Evolutionary conservation across 2,888 invertebrate genomes (phyloP).

Genomic region (Pachliopta kotzebuea): DNA sequence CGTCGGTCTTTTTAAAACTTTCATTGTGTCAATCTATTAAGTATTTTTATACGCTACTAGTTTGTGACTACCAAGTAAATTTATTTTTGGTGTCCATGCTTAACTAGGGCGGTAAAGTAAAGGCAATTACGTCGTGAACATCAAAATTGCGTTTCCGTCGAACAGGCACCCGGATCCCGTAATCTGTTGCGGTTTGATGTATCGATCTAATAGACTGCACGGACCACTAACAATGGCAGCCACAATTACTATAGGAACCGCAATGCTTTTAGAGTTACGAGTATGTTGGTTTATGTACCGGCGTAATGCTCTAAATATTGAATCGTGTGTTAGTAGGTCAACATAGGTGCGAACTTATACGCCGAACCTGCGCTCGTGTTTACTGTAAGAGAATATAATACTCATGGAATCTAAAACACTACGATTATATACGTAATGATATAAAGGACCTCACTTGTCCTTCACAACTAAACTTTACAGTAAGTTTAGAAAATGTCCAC

Average conservation of each 20-base stretch:
- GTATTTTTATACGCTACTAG: too few species aligned
- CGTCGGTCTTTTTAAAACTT: too few species aligned
- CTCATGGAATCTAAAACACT: background rate
- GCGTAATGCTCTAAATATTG: slow-evolving; percentile 14
- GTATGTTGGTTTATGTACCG: slow-evolving; percentile 12
- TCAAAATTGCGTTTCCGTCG: slow-evolving; percentile 1
- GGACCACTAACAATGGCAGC: slow-evolving; percentile 13
- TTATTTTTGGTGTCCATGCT: background rate
- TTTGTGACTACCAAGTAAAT: background rate
- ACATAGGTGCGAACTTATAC: slow-evolving; percentile 5
- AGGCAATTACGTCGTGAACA: background rate
- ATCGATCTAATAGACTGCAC: slow-evolving; percentile 11
- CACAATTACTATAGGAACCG: slow-evolving; percentile 17
- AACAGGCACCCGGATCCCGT: background rate
- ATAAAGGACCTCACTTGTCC: too few species aligned
- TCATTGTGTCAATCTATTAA: too few species aligned
- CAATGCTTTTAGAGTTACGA: slow-evolving; percentile 17
- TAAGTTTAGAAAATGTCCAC: too few species aligned
- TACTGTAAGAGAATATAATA: background rate
- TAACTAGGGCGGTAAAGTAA: background rate
- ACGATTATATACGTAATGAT: too few species aligned
- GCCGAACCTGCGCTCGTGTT: background rate
- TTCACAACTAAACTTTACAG: too few species aligned
- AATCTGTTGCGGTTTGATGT: slow-evolving; percentile 11
- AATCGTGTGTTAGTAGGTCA: slow-evolving; percentile 8